Evolutionary conservation across 2,797 vertebrate genomes (phyloP).

Genomic region (Microhierax caerulescens): DNA sequence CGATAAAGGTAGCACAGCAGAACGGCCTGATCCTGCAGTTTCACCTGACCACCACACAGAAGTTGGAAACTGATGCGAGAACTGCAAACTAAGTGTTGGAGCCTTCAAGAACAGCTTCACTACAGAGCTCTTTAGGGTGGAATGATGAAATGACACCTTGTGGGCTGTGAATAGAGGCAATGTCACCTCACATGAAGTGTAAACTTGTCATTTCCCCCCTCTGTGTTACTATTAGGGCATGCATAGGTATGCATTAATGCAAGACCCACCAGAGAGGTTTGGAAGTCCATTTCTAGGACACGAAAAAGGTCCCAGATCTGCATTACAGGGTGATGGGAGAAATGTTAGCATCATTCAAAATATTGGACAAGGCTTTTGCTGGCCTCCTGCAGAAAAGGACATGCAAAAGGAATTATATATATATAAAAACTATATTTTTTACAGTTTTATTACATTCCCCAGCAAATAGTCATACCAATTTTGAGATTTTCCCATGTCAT

Average conservation of each 20-base stretch:
- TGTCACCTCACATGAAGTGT: not conserved
- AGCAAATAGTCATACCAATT: not conserved
- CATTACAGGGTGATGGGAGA: not conserved
- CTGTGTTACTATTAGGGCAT: not conserved
- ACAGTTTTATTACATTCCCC: not conserved
- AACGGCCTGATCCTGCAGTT: not conserved
- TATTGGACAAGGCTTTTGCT: not conserved
- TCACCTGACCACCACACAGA: not conserved
- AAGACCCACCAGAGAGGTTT: not conserved
- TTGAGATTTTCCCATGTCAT: not conserved
- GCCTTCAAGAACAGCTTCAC: not conserved
- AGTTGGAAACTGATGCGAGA: not conserved
- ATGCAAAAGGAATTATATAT: not conserved
- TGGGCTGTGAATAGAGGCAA: not conserved
- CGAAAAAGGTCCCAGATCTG: not conserved
- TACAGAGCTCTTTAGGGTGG: not conserved
- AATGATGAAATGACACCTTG: not conserved
- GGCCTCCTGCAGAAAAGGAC: not conserved
- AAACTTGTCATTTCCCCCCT: not conserved
- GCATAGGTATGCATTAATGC: not conserved
- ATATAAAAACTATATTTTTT: not conserved
- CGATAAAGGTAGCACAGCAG: not conserved
- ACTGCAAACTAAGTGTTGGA: not conserved
- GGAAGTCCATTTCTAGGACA: not conserved
- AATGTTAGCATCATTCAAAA: not conserved